These are phyloP conservation scores for Dolichomitus sp. DNA, from an alignment of 2,888 invertebrate species.

Conservation along the genomic window DNA sequence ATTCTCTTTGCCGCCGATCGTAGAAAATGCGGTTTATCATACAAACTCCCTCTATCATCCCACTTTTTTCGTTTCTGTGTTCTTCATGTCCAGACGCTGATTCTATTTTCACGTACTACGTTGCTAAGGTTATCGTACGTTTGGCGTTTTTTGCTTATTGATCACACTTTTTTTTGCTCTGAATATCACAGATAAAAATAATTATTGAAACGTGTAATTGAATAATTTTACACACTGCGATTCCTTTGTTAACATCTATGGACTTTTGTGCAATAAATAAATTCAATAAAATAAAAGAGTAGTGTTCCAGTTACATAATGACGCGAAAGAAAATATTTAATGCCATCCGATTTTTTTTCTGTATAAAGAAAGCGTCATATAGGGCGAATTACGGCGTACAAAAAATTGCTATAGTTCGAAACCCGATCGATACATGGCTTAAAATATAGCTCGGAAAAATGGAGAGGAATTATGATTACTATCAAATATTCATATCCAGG, in stretches of 20 bases:
- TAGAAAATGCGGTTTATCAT: slow-evolving; percentile 58
- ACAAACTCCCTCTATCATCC: slow-evolving; percentile 39
- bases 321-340: background rate
- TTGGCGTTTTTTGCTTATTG: background rate
- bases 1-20: slow-evolving; percentile 51
- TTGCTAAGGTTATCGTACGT: slow-evolving; percentile 35
- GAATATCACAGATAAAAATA: too few relatives aligned
- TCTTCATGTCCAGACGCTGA: slow-evolving; percentile 36
- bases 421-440: too few relatives aligned
- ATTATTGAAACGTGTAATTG: background rate
- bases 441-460: too few relatives aligned
- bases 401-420: too few relatives aligned
- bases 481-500: too few relatives aligned
- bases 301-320: background rate
- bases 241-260: background rate
- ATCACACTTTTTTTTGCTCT: background rate
- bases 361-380: too few relatives aligned
- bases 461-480: too few relatives aligned
- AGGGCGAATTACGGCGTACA: too few relatives aligned
- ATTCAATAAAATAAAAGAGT: background rate
- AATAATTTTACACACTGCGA: background rate
- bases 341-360: too few relatives aligned
- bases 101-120: slow-evolving; percentile 49
- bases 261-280: background rate
- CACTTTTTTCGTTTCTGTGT: slow-evolving; percentile 3